Evolutionary conservation across 2,888 invertebrate species (phyloP), one percentile per base, ranked within the genome.

Genomic region (Clivina fossor): DNA sequence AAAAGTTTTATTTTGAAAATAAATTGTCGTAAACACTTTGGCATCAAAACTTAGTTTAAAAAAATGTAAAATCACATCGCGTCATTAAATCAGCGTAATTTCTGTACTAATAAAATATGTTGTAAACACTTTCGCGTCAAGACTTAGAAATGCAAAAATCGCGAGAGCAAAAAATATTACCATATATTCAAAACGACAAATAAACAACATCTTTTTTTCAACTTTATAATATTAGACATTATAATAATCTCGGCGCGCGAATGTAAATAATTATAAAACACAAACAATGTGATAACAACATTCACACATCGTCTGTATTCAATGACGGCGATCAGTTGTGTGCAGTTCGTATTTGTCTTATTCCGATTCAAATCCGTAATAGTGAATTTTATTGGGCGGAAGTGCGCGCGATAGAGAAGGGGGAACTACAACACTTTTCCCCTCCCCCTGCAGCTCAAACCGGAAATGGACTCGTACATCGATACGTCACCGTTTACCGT

Each of bases 381-480:
- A 15, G 16, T 37, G n/a, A n/a, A n/a, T n/a, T n/a, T n/a, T n/a
- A n/a, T 37, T 24, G 5, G 26, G 26, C 9, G 5, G 9, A 24
- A 7, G 5, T 7, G 9, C 26, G 26, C 4, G 26, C 26, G 4
- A 24, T 7, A 24, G 4, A 7, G 9, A 24, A 4, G 9, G 5
- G 5, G 26, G 26, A 24, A 37, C 4, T 37, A 18, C n/a, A n/a
- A n/a, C n/a, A n/a, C n/a, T n/a, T 16, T 37, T 15, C 9, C 37
- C 15, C 26, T 9, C 11, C 20, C 16, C n/a, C n/a, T n/a, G n/a
- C n/a, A n/a, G n/a, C n/a, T n/a, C n/a, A n/a, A n/a, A n/a, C 41
- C 41, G 26, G 26, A 41, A 41, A 41, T 41, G 41, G 41, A 41
- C 15, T 8, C n/a, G n/a, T n/a, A n/a, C n/a, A n/a, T n/a, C n/a